Base-by-base conservation (phyloP, 2,113 vertebrate genomes). In the Malurus melanocephalus region DNA sequence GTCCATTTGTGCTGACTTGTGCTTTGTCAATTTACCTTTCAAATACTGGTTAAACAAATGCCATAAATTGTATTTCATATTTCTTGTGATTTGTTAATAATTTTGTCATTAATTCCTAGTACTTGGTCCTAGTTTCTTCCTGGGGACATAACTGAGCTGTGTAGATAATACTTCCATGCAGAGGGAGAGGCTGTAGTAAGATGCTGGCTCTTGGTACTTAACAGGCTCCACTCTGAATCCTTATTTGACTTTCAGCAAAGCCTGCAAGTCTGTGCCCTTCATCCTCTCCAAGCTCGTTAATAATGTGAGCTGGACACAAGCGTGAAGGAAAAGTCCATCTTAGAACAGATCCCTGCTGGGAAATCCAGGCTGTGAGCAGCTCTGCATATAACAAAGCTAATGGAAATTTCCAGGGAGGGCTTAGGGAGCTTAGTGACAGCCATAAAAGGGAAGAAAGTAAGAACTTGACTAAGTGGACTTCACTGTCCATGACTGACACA, bases 391-490 rank as follows among this genome's bases (percentile, higher is more conserved):
- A 88, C 65, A 91, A 88, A 94, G 53, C 83, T 93, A 86, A 92
- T 91, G 94, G 95, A 94, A 95, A 94, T 95, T 95, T 96, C 82
- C 92, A 94, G 62, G 79, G 87, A 92, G 59, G 51, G 43, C 62
- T 92, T 94, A 92, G 75, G 72, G 85, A 87, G 89, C 66, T 95
- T 89, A 92, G 83, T 91, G 92, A 75, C 88, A 93, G 53, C 90
- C 92, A 90, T 93, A 88, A 94, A 93, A 92, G 92, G 86, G 46
- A 89, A 85, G 52, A 88, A 87, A 94, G 80, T 80, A 91, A 92
- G 71, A 80, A 95, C 69, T 79, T 94, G 78, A 56, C 68, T 92
- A 79, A 87, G 83, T 93, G 93, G 93, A 91, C 93, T 89, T 83
- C 73, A 72, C 79, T 95, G 87, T 87, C 93, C 91, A 76, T 95